These are phyloP conservation scores for Sinotaia quadrata DNA, from an alignment of 2,888 invertebrate species.

Conservation along the genomic window DNA sequence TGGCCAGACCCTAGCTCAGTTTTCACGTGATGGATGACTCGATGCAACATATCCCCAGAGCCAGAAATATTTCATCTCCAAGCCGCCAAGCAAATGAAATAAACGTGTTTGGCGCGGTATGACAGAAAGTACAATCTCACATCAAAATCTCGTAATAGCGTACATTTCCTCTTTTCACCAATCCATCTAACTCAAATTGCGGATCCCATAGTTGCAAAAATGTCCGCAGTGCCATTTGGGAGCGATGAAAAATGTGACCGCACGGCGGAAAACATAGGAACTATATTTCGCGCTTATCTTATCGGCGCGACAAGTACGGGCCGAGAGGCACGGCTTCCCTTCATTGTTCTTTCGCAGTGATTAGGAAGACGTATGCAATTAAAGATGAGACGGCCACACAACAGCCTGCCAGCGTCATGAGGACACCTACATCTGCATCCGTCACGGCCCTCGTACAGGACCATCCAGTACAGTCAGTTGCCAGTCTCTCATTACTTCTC, in stretches of 20 bases:
- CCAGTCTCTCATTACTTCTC: not conserved
- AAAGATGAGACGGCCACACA: constrained; percentile 9
- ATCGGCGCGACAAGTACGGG: constrained; percentile 13
- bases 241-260: constrained; percentile 21
- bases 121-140: constrained; percentile 25
- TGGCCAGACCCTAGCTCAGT: too few species aligned
- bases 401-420: not conserved
- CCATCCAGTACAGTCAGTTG: not conserved
- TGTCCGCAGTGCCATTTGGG: constrained; percentile 7
- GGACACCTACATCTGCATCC: not conserved
- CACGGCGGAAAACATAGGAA: not conserved
- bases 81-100: constrained; percentile 16
- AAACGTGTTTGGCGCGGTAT: constrained; percentile 5
- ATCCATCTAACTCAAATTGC: constrained; percentile 24
- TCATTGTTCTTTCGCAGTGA: constrained; percentile 12
- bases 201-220: not conserved
- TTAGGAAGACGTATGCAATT: constrained; percentile 15
- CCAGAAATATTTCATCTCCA: constrained; percentile 1
- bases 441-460: too few species aligned
- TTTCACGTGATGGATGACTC: not conserved
- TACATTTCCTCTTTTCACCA: constrained; percentile 15
- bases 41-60: not conserved
- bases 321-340: constrained; percentile 17
- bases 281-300: constrained; percentile 23
- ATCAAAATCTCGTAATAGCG: constrained; percentile 27